A percentile compares a stretch with the other conserved stretches of the same genome.
Evolutionary conservation across 2,888 invertebrate genomes (phyloP).

Genomic region (Fragum sueziense): DNA sequence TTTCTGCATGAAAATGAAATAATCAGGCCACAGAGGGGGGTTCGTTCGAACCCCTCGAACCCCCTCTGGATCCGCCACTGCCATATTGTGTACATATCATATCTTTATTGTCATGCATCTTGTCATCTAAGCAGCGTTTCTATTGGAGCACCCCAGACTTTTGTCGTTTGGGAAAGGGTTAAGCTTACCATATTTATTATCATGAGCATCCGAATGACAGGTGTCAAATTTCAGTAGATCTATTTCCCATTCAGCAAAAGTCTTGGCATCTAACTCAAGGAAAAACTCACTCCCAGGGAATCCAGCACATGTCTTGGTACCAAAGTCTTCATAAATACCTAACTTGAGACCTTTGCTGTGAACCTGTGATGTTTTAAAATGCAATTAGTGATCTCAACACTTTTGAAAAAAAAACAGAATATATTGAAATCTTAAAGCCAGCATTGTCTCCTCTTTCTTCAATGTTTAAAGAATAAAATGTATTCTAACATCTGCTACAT

Average conservation of each 20-base stretch:
- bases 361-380: too few species aligned
- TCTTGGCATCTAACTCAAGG: constrained; percentile 92
- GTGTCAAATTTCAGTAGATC: constrained; percentile 99
- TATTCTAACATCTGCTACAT: background rate
- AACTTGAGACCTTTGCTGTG: constrained; percentile 90
- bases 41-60: too few species aligned
- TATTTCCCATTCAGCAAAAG: constrained; percentile 96
- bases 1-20: too few species aligned
- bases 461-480: background rate
- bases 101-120: background rate
- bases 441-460: background rate
- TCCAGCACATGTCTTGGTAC: constrained; percentile 97
- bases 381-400: too few species aligned
- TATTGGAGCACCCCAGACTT: background rate
- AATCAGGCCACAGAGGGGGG: too few species aligned
- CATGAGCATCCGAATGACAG: constrained; percentile 92
- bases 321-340: constrained; percentile 98
- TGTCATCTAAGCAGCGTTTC: background rate
- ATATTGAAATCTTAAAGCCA: background rate
- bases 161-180: background rate
- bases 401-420: background rate
- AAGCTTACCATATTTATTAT: constrained; percentile 79
- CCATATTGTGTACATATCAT: too few species aligned
- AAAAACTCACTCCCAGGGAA: constrained; percentile 96
- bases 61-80: too few species aligned